These are phyloP conservation scores for Macaca mulatta DNA, from an alignment of 2,113 vertebrate genomes.

Conservation along the genomic window DNA sequence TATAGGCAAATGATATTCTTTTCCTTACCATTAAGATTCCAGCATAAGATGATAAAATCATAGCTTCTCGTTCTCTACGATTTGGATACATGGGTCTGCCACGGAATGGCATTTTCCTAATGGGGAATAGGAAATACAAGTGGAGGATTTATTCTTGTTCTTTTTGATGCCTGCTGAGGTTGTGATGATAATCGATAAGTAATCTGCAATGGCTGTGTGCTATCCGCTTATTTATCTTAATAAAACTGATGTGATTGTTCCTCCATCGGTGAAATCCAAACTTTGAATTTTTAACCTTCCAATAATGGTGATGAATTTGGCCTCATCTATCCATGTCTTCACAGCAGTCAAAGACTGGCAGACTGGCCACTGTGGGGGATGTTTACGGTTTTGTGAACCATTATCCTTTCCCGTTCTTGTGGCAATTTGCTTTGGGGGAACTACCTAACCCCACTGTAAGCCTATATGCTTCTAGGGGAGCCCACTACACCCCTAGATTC, in stretches of 20 bases:
- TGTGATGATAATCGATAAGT: neutral
- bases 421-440: neutral
- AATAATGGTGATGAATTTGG: slow-evolving; percentile 2
- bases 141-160: neutral
- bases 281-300: slow-evolving; percentile 7
- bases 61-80: slow-evolving; percentile 87
- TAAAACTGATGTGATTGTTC: neutral
- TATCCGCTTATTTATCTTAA: neutral
- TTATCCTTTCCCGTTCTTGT: neutral
- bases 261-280: neutral
- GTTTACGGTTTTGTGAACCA: neutral
- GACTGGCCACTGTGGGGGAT: neutral
- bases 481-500: neutral
- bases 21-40: slow-evolving; percentile 89
- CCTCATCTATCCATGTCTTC: neutral
- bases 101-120: slow-evolving; percentile 72
- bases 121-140: slow-evolving; percentile 28
- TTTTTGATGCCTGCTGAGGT: neutral
- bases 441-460: neutral
- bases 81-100: slow-evolving; percentile 80
- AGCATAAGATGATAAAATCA: slow-evolving; percentile 93
- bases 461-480: neutral
- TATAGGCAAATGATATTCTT: neutral
- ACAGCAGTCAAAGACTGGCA: neutral
- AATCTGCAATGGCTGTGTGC: neutral